phyloP scores from a whole-genome alignment of 1,140 invertebrate species.

The Dendroctonus ponderosae region DNA sequence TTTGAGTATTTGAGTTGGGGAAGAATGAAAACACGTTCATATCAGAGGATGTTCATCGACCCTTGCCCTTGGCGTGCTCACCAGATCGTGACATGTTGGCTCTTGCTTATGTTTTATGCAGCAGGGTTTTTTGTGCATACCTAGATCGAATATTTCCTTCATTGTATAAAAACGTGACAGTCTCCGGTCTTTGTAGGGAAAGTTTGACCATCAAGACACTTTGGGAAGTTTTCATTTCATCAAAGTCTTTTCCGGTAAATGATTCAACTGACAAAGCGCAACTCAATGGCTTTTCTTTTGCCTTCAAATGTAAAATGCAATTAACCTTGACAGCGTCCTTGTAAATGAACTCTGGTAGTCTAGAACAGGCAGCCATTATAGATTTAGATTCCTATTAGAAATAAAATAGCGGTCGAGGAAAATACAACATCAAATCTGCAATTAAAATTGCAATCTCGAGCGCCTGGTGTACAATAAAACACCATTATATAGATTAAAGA shows the following conservation, averaged over 20 bases:
- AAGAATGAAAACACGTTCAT: background rate
- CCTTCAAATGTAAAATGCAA: background rate
- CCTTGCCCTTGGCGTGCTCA: slow-evolving; percentile 6
- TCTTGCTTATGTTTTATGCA: background rate
- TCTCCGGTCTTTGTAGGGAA: too few species aligned
- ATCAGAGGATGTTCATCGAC: slow-evolving; percentile 3
- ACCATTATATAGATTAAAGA: slow-evolving; percentile 10
- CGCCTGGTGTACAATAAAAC: slow-evolving; percentile 1
- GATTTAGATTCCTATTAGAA: slow-evolving; percentile 12
- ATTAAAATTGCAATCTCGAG: slow-evolving; percentile 5
- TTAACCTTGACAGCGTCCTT: slow-evolving; percentile 10
- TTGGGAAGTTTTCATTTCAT: too few species aligned
- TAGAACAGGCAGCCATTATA: slow-evolving; percentile 4
- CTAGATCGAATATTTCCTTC: too few species aligned
- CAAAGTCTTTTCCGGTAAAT: too few species aligned
- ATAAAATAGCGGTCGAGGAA: background rate
- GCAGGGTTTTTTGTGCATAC: too few species aligned
- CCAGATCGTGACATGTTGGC: background rate
- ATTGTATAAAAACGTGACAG: too few species aligned
- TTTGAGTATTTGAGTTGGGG: too few species aligned
- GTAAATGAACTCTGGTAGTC: slow-evolving; percentile 1
- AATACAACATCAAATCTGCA: slow-evolving; percentile 16
- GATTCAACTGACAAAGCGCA: background rate
- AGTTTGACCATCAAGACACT: too few species aligned
- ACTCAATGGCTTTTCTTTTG: background rate